Evolutionary conservation across 1,140 invertebrate species (phyloP).

Genomic region (Lepidostoma basale): DNA sequence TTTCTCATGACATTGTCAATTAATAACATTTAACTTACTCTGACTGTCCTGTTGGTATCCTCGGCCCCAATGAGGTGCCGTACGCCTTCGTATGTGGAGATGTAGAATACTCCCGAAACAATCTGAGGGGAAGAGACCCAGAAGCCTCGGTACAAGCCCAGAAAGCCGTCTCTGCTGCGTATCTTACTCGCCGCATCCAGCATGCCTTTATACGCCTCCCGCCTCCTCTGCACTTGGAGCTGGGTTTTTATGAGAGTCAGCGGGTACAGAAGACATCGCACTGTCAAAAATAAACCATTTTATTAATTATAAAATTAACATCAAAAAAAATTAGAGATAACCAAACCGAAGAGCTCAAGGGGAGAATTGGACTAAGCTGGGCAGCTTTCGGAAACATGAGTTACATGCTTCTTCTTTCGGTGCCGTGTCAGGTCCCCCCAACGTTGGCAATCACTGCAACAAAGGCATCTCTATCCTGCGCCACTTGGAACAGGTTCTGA

Average conservation of each 20-base stretch:
- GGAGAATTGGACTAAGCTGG: background rate
- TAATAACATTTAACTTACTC: conserved; percentile 48
- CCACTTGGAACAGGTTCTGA: too few species aligned
- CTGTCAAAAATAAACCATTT: conserved; percentile 67
- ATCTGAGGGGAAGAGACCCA: conserved; percentile 86
- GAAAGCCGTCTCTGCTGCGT: conserved; percentile 81
- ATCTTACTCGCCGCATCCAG: conserved; percentile 93
- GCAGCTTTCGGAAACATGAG: background rate
- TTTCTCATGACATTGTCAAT: too few species aligned
- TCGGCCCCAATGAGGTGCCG: conserved; percentile 77
- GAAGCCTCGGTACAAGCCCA: conserved; percentile 93
- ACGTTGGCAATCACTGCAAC: too few species aligned
- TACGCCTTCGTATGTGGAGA: conserved; percentile 93
- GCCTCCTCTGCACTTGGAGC: conserved; percentile 86
- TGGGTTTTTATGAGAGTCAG: conserved; percentile 96
- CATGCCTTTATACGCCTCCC: conserved; percentile 85
- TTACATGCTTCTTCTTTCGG: background rate
- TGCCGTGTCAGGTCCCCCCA: too few species aligned
- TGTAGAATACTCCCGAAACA: conserved; percentile 90
- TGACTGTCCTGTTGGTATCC: conserved; percentile 67
- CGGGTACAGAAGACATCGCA: conserved; percentile 91
- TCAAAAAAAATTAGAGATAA: background rate
- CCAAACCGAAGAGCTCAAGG: too few species aligned
- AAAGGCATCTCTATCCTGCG: too few species aligned
- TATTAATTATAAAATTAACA: background rate